Conservation (phyloP, 2,888 invertebrate genomes). For the Drosophila rubida region DNA sequence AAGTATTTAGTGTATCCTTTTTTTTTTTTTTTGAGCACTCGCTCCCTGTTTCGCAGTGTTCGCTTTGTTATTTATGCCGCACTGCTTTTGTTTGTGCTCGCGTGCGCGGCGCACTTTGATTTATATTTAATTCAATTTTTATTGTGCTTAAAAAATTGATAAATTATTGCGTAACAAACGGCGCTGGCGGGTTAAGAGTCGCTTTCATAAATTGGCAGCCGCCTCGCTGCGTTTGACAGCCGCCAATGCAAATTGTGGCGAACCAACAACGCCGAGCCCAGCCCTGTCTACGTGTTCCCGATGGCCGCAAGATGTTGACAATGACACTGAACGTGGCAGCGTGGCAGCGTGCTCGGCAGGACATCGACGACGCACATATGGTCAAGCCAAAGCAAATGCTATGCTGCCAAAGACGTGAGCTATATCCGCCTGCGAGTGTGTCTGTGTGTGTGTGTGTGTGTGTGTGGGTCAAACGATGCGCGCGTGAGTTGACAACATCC, state of each 20-base stretch:
- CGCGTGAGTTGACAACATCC: conserved; percentile 74
- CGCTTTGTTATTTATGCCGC: conserved; percentile 17
- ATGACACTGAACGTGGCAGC: conserved; percentile 78
- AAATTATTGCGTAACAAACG: conserved; percentile 72
- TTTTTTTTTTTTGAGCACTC: not conserved
- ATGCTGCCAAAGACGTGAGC: conserved; percentile 47
- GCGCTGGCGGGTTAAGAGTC: conserved; percentile 49
- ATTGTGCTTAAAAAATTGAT: conserved; percentile 77
- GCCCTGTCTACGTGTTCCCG: conserved; percentile 57
- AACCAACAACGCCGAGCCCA: not conserved
- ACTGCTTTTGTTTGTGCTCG: conserved; percentile 37
- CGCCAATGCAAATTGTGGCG: conserved; percentile 75
- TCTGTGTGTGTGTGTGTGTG: conserved; percentile 16
- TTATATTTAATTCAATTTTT: conserved; percentile 80
- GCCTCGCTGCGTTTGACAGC: conserved; percentile 74
- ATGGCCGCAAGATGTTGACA: conserved; percentile 76
- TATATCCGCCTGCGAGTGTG: conserved; percentile 25
- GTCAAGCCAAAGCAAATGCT: conserved; percentile 49
- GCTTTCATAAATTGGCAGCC: conserved; percentile 74
- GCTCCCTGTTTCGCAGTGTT: not conserved
- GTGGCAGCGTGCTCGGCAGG: conserved; percentile 10
- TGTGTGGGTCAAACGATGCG: conserved; percentile 71
- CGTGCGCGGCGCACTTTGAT: conserved; percentile 55
- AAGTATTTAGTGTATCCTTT: conserved; percentile 24
- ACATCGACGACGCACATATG: conserved; percentile 34